Evolutionary conservation across 2,888 invertebrate genomes (phyloP).

Genomic region (Scaeva pyrastri): DNA sequence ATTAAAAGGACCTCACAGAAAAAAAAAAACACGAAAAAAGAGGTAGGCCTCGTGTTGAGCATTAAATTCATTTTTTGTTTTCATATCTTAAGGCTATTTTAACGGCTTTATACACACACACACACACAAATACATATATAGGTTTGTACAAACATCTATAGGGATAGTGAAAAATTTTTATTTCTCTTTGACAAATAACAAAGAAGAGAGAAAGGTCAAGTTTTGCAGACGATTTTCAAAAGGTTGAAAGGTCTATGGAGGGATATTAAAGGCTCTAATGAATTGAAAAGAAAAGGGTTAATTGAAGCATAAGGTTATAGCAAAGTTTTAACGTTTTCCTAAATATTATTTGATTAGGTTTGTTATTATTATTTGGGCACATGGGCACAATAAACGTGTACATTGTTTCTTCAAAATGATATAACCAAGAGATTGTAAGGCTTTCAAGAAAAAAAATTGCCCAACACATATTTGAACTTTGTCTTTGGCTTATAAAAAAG

Average conservation of each 20-base stretch:
- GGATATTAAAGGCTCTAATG: slow-evolving; percentile 9
- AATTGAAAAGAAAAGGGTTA: slow-evolving; percentile 36
- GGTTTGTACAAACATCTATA: no score
- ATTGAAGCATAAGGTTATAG: background rate
- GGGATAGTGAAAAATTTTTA: slow-evolving; percentile 24
- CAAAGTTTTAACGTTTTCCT: background rate
- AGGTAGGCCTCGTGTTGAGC: slow-evolving; percentile 50
- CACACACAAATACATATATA: background rate
- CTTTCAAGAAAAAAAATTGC: no score
- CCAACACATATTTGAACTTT: no score
- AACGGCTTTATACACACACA: background rate
- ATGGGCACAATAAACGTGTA: background rate
- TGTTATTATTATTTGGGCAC: background rate
- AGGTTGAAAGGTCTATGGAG: slow-evolving; percentile 18
- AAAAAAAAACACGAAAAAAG: background rate
- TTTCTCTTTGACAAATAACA: slow-evolving; percentile 41
- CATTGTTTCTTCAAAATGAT: no score
- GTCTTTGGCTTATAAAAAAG: no score
- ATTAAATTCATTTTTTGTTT: slow-evolving; percentile 53
- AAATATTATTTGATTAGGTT: slow-evolving; percentile 5
- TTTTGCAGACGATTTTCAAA: slow-evolving; percentile 16
- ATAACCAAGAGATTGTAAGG: no score
- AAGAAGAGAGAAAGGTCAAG: slow-evolving; percentile 22
- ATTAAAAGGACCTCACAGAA: slow-evolving; percentile 36
- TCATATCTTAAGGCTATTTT: slow-evolving; percentile 27